A percentile compares a stretch with the other conserved stretches of the same genome.
Conservation (phyloP, 2,797 vertebrate genomes). For the Sardinella longiceps region DNA sequence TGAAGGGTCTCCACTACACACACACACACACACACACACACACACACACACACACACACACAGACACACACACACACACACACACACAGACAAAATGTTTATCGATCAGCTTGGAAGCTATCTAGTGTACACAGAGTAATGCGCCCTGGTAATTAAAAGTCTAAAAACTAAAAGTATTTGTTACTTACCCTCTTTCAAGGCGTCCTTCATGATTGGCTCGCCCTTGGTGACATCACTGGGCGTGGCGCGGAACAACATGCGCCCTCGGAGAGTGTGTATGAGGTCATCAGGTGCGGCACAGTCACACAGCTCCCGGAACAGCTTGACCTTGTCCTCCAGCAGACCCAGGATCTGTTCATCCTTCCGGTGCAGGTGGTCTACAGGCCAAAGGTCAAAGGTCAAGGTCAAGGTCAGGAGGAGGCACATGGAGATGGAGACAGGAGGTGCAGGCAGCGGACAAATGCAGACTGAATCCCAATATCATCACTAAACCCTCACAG, state of each 20-base stretch:
- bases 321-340: conserved; percentile 87
- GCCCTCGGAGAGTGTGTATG: conserved; percentile 58
- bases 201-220: conserved; percentile 84
- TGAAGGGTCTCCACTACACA: conserved; percentile 84
- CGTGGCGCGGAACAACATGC: conserved; percentile 82
- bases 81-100: neutral
- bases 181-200: conserved; percentile 83
- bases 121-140: neutral
- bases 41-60: neutral
- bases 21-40: conserved; percentile 32
- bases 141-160: neutral
- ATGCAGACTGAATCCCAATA: too few relatives aligned
- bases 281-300: conserved; percentile 74
- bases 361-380: conserved; percentile 87
- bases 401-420: too few relatives aligned
- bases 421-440: too few relatives aligned
- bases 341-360: conserved; percentile 86
- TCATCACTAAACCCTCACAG: too few relatives aligned
- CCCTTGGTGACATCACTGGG: conserved; percentile 86
- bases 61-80: too few relatives aligned
- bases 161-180: neutral
- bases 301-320: conserved; percentile 85
- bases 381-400: neutral
- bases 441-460: too few relatives aligned
- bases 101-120: neutral